Conservation (phyloP, 2,797 vertebrate genomes). For the Sebastes matsubarae region DNA sequence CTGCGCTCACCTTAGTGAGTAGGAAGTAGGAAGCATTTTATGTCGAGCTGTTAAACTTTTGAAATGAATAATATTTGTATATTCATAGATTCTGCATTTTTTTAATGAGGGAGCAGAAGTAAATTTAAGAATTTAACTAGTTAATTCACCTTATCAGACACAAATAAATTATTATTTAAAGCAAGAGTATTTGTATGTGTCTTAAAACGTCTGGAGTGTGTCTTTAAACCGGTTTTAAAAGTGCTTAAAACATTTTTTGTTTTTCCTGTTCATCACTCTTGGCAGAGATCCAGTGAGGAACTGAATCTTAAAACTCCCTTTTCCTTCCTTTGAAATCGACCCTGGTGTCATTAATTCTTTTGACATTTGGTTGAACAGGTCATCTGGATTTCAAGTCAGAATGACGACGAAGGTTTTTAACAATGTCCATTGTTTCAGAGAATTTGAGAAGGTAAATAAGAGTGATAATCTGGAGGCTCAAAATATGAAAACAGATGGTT, state of each 20-base stretch:
- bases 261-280: not conserved
- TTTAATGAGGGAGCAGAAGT: not conserved
- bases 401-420: not conserved
- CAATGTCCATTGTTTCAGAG: not conserved
- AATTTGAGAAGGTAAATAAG: not conserved
- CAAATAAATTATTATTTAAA: not conserved
- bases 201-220: not conserved
- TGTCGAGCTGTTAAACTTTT: not conserved
- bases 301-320: constrained; percentile 2
- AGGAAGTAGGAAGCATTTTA: not conserved
- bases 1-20: not conserved
- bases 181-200: not conserved
- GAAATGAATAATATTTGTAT: not conserved
- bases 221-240: constrained; percentile 12
- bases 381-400: not conserved
- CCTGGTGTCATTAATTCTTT: not conserved
- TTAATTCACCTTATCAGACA: not conserved
- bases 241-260: not conserved
- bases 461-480: not conserved
- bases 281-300: not conserved
- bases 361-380: not conserved
- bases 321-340: not conserved
- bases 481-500: not conserved
- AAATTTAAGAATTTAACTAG: not conserved
- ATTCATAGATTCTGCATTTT: too few species aligned